Conservation (phyloP, 2,113 vertebrate species). For the Charadrius vociferus region DNA sequence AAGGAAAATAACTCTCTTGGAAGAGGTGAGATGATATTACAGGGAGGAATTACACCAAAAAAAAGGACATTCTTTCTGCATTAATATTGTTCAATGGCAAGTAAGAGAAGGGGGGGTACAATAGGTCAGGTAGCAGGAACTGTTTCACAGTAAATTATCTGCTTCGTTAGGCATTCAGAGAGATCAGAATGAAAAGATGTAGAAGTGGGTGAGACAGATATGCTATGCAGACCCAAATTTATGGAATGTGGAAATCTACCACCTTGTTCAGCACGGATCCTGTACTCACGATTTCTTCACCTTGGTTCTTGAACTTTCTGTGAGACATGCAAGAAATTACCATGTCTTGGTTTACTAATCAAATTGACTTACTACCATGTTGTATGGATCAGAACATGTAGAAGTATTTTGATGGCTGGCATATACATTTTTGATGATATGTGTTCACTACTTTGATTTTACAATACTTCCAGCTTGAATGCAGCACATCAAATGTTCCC, state of each 20-base stretch:
- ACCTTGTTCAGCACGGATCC: background rate
- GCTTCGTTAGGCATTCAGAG: background rate
- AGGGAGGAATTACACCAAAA: background rate
- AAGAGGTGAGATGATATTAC: background rate
- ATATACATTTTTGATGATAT: background rate
- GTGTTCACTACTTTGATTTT: background rate
- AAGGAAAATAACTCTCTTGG: background rate
- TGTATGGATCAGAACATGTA: background rate
- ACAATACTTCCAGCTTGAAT: background rate
- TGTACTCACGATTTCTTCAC: background rate
- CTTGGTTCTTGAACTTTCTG: background rate
- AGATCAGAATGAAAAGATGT: background rate
- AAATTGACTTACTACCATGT: background rate
- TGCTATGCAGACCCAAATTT: background rate
- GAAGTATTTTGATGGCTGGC: background rate
- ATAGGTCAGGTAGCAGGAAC: background rate
- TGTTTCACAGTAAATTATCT: background rate
- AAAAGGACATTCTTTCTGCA: background rate
- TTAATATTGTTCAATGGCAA: background rate
- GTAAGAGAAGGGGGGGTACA: background rate
- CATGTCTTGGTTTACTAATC: background rate
- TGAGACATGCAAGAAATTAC: background rate
- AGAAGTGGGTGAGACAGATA: background rate
- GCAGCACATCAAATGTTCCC: background rate
- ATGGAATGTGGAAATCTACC: background rate